Evolutionary conservation across 1,140 invertebrate genomes (phyloP).

Genomic region (Drosophila triauraria): DNA sequence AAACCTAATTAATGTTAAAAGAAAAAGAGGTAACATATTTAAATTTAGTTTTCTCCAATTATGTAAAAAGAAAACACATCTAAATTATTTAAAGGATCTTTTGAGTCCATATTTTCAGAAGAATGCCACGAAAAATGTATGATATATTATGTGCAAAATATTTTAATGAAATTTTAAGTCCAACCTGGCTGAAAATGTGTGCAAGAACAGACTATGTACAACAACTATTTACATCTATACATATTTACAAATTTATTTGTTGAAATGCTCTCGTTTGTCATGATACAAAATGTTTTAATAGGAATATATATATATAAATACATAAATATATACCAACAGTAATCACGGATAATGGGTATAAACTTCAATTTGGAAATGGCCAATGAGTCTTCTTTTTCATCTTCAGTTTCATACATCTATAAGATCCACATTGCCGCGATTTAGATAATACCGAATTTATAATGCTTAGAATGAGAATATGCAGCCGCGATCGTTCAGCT

Average conservation of each 20-base stretch:
- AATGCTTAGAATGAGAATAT: constrained; percentile 61
- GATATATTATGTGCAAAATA: too few species aligned
- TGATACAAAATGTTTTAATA: constrained; percentile 73
- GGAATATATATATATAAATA: constrained; percentile 68
- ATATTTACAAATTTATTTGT: constrained; percentile 80
- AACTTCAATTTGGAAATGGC: constrained; percentile 57
- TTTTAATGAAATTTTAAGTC: neutral
- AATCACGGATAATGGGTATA: constrained; percentile 60
- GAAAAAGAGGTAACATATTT: too few species aligned
- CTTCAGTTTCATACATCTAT: constrained; percentile 27
- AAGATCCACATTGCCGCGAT: constrained; percentile 50
- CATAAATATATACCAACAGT: constrained; percentile 68
- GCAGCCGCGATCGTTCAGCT: constrained; percentile 36
- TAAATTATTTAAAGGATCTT: neutral
- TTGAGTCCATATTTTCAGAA: neutral
- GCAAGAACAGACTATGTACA: neutral
- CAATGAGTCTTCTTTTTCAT: constrained; percentile 28
- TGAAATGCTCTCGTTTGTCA: constrained; percentile 67
- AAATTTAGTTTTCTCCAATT: too few species aligned
- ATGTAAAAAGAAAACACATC: too few species aligned
- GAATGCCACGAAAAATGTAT: too few species aligned
- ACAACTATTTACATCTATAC: constrained; percentile 47
- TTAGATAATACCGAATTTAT: constrained; percentile 69
- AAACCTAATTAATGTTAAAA: too few species aligned
- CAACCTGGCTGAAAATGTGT: neutral